Percentiles rank a stretch among this genome's conserved stretches.
Evolutionary conservation across 2,113 vertebrate species (phyloP).

Genomic region (Salvelinus fontinalis): DNA sequence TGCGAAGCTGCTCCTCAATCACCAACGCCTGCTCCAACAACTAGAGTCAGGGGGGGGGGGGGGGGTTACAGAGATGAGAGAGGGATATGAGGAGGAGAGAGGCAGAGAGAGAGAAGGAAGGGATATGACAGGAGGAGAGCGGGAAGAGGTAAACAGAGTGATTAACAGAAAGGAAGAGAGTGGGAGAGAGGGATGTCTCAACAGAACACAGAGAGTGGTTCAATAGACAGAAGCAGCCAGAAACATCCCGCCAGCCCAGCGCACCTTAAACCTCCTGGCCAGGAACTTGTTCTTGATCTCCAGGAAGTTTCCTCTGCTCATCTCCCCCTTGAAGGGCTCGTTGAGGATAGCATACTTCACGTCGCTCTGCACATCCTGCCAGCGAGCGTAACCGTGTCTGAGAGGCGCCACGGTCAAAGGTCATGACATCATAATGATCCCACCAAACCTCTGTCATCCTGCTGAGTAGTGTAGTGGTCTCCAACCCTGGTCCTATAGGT

Average conservation of each 20-base stretch:
- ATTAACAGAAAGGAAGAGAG: background rate
- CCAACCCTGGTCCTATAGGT: too few relatives aligned
- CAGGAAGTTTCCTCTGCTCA: slow-evolving; percentile 97
- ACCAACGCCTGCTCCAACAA: slow-evolving; percentile 94
- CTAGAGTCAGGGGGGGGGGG: slow-evolving; percentile 60
- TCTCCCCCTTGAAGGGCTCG: slow-evolving; percentile 97
- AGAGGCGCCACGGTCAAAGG: slow-evolving; percentile 77
- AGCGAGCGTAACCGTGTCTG: slow-evolving; percentile 97
- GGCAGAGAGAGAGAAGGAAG: background rate
- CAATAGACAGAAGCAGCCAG: background rate
- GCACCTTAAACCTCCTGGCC: slow-evolving; percentile 92
- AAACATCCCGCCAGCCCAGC: slow-evolving; percentile 39
- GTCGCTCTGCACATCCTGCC: slow-evolving; percentile 99
- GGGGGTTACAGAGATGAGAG: background rate
- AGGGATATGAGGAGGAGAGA: too few relatives aligned
- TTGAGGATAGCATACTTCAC: slow-evolving; percentile 96
- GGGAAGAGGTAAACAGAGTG: slow-evolving; percentile 2
- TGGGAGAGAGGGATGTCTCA: too few relatives aligned
- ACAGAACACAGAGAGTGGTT: too few relatives aligned
- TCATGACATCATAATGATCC: slow-evolving; percentile 23
- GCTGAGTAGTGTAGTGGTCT: background rate
- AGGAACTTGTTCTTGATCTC: slow-evolving; percentile 99
- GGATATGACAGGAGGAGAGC: background rate
- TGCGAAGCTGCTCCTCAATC: slow-evolving; percentile 93
- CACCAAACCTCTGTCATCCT: too few relatives aligned